phyloP scores from a whole-genome alignment of 1,140 invertebrate genomes.

The Brachionus rotundiformis region DNA sequence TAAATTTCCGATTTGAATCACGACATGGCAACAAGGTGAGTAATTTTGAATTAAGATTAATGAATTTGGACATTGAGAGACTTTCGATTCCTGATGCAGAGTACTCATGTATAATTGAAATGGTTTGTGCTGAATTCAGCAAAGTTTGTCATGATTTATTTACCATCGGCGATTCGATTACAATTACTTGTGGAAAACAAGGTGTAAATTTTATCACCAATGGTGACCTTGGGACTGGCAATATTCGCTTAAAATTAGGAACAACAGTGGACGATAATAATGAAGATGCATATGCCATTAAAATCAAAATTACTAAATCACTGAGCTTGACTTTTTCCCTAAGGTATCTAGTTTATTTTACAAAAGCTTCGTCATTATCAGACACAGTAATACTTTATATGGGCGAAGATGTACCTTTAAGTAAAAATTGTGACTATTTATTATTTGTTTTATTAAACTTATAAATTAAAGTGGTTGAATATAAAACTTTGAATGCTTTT shows the following conservation, averaged over 20 bases:
- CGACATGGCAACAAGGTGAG: conserved; percentile 79
- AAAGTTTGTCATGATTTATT: conserved; percentile 91
- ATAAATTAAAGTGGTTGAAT: conserved; percentile 78
- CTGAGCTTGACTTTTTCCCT: conserved; percentile 76
- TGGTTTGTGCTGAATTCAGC: conserved; percentile 91
- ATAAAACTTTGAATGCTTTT: conserved; percentile 76
- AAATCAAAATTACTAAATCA: conserved; percentile 96
- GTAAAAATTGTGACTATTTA: background rate
- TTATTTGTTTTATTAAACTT: background rate
- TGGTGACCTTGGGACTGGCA: conserved; percentile 78
- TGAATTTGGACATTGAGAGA: conserved; percentile 98
- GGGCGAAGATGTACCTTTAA: conserved; percentile 91
- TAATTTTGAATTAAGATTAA: conserved; percentile 97
- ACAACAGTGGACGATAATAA: conserved; percentile 88
- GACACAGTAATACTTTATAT: conserved; percentile 80
- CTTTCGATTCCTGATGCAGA: conserved; percentile 97
- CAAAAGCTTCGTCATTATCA: conserved; percentile 89
- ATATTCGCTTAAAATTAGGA: conserved; percentile 84
- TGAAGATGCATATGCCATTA: conserved; percentile 77
- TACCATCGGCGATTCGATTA: conserved; percentile 94
- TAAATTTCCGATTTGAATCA: conserved; percentile 92
- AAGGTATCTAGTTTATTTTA: conserved; percentile 90
- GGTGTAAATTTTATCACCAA: conserved; percentile 89
- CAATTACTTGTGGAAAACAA: conserved; percentile 92
- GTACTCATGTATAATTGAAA: conserved; percentile 90